Base-by-base conservation (phyloP, 2,888 invertebrate species). In the Tenthredo scrophulariae region DNA sequence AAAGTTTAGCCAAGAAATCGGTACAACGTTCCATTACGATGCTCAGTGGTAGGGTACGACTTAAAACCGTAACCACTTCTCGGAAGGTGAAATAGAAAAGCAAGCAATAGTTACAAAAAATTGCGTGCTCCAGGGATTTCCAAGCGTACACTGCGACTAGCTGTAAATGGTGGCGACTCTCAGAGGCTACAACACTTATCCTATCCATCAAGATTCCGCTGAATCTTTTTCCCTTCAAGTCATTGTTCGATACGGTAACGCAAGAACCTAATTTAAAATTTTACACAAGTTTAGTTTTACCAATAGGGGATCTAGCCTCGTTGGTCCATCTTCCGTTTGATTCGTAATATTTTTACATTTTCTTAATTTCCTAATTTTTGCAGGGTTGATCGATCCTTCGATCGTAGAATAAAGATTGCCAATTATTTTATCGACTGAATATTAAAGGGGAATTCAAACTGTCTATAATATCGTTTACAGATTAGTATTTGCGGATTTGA, bases 31-130 rank as follows among this genome's bases (percentile, higher is more conserved):
- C 62, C 80, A 62, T 80, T 62, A 40, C 58, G 62, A 62, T 62
- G n/a, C 62, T 62, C 33, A 37, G 22, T 80, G 62, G 2, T 46
- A 43, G 29, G 70, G n/a, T 74, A 74, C 50, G 62, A 40, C 40
- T 80, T 62, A 26, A 80, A 62, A 80, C 80, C 80, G 80, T 62
- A 80, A 62, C 80, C 33, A 62, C 62, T 80, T 80, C 80, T 62
- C 62, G 62, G 80, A 80, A 80, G 65, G 83, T 83, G 67, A 70
- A 70, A 83, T 83, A 65, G 67, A 83, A 70, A 83, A 83, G 43
- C 40, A 10, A 74, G 62, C 46, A 5, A 46, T 33, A 4, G 62
- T 46, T 83, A 9, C 40, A 83, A 83, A 83, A 70, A 83, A 67
- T 46, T 50, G 22, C 26, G 67, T 67, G 67, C 67, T 83, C 83